Percentiles rank a stretch among this genome's conserved stretches.
phyloP scores from a whole-genome alignment of 2,888 invertebrate species.

The Drosophila leonis region DNA sequence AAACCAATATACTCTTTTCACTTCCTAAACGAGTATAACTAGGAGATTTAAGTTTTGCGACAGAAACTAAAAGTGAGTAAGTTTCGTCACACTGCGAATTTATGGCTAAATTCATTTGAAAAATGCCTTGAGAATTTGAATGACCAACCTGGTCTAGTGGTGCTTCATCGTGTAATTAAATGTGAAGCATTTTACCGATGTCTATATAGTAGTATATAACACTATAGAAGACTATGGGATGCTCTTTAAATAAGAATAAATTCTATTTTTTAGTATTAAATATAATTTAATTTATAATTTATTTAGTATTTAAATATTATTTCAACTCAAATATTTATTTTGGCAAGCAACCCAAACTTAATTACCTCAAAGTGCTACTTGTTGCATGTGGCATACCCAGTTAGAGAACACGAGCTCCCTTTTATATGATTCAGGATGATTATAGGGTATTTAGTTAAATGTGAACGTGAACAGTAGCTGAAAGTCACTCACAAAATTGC shows the following conservation, averaged over 20 bases:
- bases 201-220: background rate
- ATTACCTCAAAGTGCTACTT: no score
- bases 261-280: no score
- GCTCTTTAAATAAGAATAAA: background rate
- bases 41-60: background rate
- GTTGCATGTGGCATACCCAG: background rate
- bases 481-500: conserved; percentile 46
- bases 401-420: no score
- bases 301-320: no score
- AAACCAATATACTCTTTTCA: background rate
- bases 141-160: conserved; percentile 10
- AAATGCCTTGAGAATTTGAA: conserved; percentile 46
- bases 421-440: background rate
- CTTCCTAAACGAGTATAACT: background rate
- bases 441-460: conserved; percentile 24
- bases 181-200: conserved; percentile 10
- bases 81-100: conserved; percentile 31
- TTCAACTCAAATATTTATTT: no score
- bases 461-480: conserved; percentile 52
- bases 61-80: conserved; percentile 38
- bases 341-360: no score
- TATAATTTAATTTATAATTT: no score
- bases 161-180: conserved; percentile 50
- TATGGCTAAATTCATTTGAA: conserved; percentile 25
- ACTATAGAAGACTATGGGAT: background rate